These are phyloP conservation scores for Pheosia tremula DNA, from an alignment of 2,888 invertebrate species.

Conservation along the genomic window DNA sequence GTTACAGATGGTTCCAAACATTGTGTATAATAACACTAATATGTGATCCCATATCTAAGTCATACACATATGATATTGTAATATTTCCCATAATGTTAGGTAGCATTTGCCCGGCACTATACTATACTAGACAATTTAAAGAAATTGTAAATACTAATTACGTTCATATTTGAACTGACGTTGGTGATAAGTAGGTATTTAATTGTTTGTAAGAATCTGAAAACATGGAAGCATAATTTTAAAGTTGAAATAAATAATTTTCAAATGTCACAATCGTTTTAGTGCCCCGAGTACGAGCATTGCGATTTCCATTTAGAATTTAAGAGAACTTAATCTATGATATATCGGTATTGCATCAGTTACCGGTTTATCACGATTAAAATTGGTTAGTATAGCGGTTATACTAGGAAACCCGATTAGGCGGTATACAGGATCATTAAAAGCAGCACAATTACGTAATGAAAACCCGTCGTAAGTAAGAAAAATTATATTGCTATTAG, in stretches of 20 bases:
- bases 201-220: constrained; percentile 66
- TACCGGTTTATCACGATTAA: not conserved
- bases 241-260: constrained; percentile 78
- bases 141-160: constrained; percentile 59
- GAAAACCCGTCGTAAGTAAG: no score
- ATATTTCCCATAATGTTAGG: constrained; percentile 10
- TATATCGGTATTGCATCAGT: not conserved
- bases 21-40: no score
- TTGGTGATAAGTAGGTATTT: constrained; percentile 64
- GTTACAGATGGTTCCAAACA: no score
- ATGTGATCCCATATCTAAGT: no score
- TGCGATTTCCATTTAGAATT: not conserved
- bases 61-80: no score
- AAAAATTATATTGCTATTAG: no score
- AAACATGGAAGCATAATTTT: constrained; percentile 70
- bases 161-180: constrained; percentile 67
- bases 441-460: not conserved
- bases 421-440: not conserved
- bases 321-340: not conserved
- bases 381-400: not conserved
- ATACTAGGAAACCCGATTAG: not conserved
- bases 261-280: constrained; percentile 43
- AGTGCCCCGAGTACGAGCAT: constrained; percentile 4
- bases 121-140: constrained; percentile 38
- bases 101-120: constrained; percentile 23